These are phyloP conservation scores for Spodoptera litura DNA, from an alignment of 1,140 invertebrate genomes.

Conservation along the genomic window DNA sequence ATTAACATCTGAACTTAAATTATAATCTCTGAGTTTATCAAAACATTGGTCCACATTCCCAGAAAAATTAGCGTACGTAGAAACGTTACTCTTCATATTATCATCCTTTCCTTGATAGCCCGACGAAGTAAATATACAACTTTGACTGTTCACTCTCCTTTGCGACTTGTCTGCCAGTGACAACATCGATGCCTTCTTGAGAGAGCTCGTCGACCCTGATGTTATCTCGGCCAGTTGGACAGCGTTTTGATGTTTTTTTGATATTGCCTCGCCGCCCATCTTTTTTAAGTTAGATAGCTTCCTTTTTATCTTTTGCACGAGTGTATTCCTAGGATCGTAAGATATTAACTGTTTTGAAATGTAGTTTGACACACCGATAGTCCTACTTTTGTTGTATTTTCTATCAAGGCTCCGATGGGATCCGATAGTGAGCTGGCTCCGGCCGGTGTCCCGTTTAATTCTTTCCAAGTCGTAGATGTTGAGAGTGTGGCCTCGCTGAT, in stretches of 20 bases:
- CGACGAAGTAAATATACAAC: slow-evolving; percentile 78
- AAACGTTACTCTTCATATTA: slow-evolving; percentile 69
- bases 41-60: slow-evolving; percentile 82
- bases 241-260: slow-evolving; percentile 80
- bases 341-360: slow-evolving; percentile 83
- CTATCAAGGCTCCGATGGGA: slow-evolving; percentile 84
- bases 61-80: slow-evolving; percentile 80
- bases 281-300: slow-evolving; percentile 84
- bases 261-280: slow-evolving; percentile 80
- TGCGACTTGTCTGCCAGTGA: slow-evolving; percentile 80
- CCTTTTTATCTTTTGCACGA: slow-evolving; percentile 84
- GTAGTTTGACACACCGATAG: slow-evolving; percentile 81
- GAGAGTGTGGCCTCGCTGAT: slow-evolving; percentile 75
- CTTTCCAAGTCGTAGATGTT: slow-evolving; percentile 81
- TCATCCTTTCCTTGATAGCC: slow-evolving; percentile 74
- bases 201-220: slow-evolving; percentile 74
- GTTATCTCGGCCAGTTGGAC: slow-evolving; percentile 82
- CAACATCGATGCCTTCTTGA: slow-evolving; percentile 80
- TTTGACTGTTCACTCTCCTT: slow-evolving; percentile 77
- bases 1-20: slow-evolving; percentile 60
- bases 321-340: slow-evolving; percentile 79
- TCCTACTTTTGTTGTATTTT: slow-evolving; percentile 82
- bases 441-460: slow-evolving; percentile 74
- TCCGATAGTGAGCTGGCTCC: slow-evolving; percentile 68
- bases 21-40: slow-evolving; percentile 73